These are phyloP conservation scores for Pseudorectes ferrugineus DNA, from an alignment of 2,113 vertebrate species.

Conservation along the genomic window DNA sequence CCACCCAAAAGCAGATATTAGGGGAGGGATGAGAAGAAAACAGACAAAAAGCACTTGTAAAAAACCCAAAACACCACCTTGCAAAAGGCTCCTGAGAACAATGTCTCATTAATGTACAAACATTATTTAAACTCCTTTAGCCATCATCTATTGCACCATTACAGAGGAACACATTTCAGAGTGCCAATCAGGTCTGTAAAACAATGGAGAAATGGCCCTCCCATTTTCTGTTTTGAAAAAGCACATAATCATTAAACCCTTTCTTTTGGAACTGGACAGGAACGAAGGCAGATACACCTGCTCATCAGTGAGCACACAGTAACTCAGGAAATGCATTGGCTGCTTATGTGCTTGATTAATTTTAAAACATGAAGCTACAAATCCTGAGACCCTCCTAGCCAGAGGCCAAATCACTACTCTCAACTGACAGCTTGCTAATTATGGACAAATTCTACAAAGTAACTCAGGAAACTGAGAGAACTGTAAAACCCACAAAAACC, in stretches of 20 bases:
- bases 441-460: background rate
- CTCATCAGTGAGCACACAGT: accelerated
- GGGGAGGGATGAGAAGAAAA: background rate
- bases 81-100: background rate
- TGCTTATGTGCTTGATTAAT: background rate
- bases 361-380: background rate
- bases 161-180: background rate
- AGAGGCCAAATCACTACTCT: background rate
- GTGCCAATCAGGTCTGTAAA: background rate
- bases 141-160: background rate
- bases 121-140: background rate
- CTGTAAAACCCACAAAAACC: background rate
- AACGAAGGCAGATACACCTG: background rate
- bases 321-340: background rate
- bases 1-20: background rate
- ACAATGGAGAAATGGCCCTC: background rate
- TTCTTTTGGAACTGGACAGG: background rate
- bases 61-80: background rate
- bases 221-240: background rate
- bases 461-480: background rate
- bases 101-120: background rate
- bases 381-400: background rate
- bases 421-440: background rate
- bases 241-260: background rate
- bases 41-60: background rate